Percentiles rank a stretch among this genome's conserved stretches.
Evolutionary conservation across 2,888 invertebrate genomes (phyloP).

Genomic region (Epinotia demarniana): DNA sequence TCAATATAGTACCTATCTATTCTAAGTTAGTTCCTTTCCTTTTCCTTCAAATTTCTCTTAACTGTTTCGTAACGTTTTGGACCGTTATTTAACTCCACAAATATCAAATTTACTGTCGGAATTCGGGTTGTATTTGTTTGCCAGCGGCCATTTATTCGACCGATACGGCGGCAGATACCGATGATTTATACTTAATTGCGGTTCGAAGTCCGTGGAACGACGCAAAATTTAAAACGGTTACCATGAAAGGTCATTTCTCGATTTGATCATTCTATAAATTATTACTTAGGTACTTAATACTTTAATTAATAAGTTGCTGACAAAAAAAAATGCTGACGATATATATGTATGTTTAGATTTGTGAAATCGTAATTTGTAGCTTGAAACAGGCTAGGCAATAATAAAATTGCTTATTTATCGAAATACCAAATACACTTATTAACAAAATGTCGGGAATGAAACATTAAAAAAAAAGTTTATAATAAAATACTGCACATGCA

Average conservation of each 20-base stretch:
- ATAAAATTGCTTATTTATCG: too few species aligned
- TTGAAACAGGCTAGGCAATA: too few species aligned
- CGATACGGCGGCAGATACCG: constrained; percentile 1
- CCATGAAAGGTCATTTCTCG: background rate
- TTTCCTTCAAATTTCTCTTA: background rate
- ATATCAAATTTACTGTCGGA: background rate
- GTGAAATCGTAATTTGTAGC: too few species aligned
- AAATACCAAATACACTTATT: too few species aligned
- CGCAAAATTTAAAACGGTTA: background rate
- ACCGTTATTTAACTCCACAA: background rate
- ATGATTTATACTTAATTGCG: constrained; percentile 24
- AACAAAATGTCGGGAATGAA: too few species aligned
- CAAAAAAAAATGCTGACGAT: too few species aligned
- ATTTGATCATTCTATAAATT: too few species aligned
- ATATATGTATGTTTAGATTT: too few species aligned
- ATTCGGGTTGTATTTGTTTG: background rate
- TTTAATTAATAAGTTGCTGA: too few species aligned
- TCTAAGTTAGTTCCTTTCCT: background rate
- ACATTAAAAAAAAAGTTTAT: too few species aligned
- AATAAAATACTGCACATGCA: too few species aligned
- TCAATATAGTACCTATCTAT: background rate
- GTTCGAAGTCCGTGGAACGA: background rate
- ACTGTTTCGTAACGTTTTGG: background rate
- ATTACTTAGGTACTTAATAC: too few species aligned
- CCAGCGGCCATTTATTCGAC: constrained; percentile 1